A percentile compares a stretch with the other conserved stretches of the same genome.
phyloP scores from a whole-genome alignment of 2,797 vertebrate species.

The Urophycis tenuis region DNA sequence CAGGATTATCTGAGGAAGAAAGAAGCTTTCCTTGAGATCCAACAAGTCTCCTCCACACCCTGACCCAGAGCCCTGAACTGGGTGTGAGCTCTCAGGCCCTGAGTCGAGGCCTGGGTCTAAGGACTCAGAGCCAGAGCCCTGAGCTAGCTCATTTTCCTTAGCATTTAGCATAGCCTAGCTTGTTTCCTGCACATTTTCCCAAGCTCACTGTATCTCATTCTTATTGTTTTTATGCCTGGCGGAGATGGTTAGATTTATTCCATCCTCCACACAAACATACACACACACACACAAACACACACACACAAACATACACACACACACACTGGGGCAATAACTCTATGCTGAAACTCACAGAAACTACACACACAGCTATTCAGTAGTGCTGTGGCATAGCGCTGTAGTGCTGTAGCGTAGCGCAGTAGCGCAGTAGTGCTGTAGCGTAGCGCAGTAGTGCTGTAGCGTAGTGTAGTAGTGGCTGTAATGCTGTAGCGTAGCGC shows the following conservation, averaged over 20 bases:
- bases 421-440: too few relatives aligned
- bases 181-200: not conserved
- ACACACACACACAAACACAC: not conserved
- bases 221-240: not conserved
- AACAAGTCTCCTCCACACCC: not conserved
- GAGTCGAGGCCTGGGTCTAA: too few relatives aligned
- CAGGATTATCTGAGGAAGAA: slow-evolving; percentile 53
- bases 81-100: not conserved
- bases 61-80: not conserved
- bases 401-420: too few relatives aligned
- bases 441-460: too few relatives aligned
- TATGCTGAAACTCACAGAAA: not conserved
- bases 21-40: too few relatives aligned
- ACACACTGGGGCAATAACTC: not conserved
- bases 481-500: too few relatives aligned
- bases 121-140: too few relatives aligned
- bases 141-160: not conserved
- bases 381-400: too few relatives aligned
- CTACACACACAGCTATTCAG: not conserved
- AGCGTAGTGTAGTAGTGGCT: too few relatives aligned
- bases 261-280: too few relatives aligned
- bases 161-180: not conserved
- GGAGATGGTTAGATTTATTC: not conserved
- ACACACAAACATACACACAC: not conserved
- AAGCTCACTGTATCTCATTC: not conserved